Conservation (phyloP, 2,797 vertebrate species). For the Malacoraja senta region DNA sequence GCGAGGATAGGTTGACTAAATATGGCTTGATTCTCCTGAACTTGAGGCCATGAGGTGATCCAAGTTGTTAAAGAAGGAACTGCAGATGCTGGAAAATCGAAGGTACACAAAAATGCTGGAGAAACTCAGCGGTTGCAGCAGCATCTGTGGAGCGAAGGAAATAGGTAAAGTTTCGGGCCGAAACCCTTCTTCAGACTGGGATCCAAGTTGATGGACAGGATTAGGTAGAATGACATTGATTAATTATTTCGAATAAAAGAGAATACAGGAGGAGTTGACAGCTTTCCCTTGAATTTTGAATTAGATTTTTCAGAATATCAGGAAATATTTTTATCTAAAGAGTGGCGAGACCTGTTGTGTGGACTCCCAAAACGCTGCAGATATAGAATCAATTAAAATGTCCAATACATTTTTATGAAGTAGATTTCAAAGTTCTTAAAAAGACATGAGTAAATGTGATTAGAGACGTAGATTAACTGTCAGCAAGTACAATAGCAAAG, state of each 20-base stretch:
- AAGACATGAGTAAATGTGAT: background rate
- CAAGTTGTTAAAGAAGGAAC: too few relatives aligned
- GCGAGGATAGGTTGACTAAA: background rate
- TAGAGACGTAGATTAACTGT: background rate
- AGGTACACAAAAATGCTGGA: too few relatives aligned
- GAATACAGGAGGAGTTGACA: background rate
- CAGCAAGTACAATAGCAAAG: background rate
- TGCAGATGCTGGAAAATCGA: too few relatives aligned
- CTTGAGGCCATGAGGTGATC: background rate
- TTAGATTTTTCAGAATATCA: background rate
- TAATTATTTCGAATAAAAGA: background rate
- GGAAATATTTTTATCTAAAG: background rate
- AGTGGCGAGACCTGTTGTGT: background rate
- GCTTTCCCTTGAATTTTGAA: background rate
- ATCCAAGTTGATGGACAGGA: background rate
- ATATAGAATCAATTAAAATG: background rate
- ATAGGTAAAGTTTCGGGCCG: too few relatives aligned
- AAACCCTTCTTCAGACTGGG: too few relatives aligned
- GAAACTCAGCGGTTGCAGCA: too few relatives aligned
- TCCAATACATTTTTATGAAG: background rate
- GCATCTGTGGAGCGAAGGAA: too few relatives aligned
- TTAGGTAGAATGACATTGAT: background rate
- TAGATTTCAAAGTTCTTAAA: too few relatives aligned
- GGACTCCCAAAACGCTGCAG: background rate
- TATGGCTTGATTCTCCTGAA: background rate